Evolutionary conservation across 2,113 vertebrate genomes (phyloP).

Genomic region (Cichladusa arquata): DNA sequence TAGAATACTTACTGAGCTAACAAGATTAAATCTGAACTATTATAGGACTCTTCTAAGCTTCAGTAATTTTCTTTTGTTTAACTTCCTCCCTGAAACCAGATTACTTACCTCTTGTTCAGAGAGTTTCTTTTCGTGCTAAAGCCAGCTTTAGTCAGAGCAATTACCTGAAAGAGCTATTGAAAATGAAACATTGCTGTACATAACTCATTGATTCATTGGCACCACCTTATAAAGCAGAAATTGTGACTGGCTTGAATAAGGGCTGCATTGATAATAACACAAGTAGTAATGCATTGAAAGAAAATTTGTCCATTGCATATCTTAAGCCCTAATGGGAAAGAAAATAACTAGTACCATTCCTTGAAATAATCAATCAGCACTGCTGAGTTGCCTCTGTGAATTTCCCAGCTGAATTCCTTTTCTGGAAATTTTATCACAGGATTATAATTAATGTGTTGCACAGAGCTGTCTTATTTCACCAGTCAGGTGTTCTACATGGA

Average conservation of each 20-base stretch:
- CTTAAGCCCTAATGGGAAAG: not conserved
- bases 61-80: constrained; percentile 38
- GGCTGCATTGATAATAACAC: not conserved
- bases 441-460: not conserved
- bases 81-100: constrained; percentile 16
- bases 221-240: not conserved
- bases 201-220: not conserved
- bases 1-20: not conserved
- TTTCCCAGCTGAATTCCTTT: not conserved
- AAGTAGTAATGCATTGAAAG: not conserved
- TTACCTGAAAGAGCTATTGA: not conserved
- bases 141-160: constrained; percentile 1
- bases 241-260: not conserved
- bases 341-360: not conserved
- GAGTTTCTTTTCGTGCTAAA: not conserved
- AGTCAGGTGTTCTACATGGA: not conserved
- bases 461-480: not conserved
- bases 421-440: not conserved
- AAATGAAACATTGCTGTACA: not conserved
- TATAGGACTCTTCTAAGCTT: not conserved
- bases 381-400: not conserved
- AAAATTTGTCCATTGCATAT: accelerated
- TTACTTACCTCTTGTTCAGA: not conserved
- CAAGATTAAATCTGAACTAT: constrained; percentile 12
- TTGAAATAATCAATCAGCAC: not conserved